phyloP scores from a whole-genome alignment of 2,888 invertebrate species.

The Ectobius pallidus region DNA sequence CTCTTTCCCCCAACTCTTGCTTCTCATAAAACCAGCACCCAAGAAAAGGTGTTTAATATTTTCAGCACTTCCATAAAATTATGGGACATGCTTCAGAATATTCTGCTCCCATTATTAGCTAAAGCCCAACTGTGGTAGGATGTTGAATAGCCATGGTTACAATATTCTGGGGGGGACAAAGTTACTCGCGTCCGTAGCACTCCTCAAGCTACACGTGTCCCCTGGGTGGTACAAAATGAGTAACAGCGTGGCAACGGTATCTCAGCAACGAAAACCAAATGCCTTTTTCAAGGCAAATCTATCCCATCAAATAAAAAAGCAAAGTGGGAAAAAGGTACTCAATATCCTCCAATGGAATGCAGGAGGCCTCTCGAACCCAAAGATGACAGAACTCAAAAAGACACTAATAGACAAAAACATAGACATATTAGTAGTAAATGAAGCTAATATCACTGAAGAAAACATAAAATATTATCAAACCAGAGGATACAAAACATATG shows the following conservation, averaged over 20 bases:
- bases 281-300: not conserved
- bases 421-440: not conserved
- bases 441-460: not conserved
- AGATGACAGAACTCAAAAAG: not conserved
- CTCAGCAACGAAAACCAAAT: not conserved
- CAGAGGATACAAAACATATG: not conserved
- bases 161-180: too few species aligned
- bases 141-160: too few species aligned
- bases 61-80: too few species aligned
- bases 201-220: not conserved
- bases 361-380: not conserved
- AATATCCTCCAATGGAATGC: too few species aligned
- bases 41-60: too few species aligned
- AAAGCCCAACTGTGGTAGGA: too few species aligned
- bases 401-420: not conserved
- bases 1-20: too few species aligned
- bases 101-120: too few species aligned
- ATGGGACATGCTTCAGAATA: too few species aligned
- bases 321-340: not conserved
- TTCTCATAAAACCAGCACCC: too few species aligned
- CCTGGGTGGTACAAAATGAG: not conserved
- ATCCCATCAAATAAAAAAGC: not conserved
- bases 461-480: conserved; percentile 14
- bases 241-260: not conserved
- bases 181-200: conserved; percentile 1